Evolutionary conservation across 2,797 vertebrate genomes (phyloP), one percentile per base, ranked within the genome.

Genomic region (Atherinosoma microstoma): DNA sequence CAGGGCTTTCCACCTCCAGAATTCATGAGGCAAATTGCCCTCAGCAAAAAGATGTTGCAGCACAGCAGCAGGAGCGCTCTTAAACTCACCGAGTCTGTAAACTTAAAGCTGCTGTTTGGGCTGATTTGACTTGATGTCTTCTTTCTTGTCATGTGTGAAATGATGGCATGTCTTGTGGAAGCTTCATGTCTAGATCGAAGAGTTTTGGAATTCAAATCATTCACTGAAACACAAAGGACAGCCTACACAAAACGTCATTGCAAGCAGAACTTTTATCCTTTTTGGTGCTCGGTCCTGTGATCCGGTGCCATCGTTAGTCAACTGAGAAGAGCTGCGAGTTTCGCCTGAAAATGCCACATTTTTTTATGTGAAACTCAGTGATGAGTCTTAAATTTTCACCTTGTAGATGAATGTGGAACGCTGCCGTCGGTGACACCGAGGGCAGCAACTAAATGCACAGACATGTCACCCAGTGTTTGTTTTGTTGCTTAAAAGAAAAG

Each of bases 21-120:
- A 94, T 94, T 91, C 42, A 90, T 93, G 87, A 92, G 78, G 47
- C 79, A 90, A 91, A 91, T 80, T 8, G 87, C 93, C 92, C 84
- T 70, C 64, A 91, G 93, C 91, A 67, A 90, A 80, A 89, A 85
- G 78, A 84, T 80, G 92, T 91, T 82, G 87, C 84, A 66, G 80
- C 83, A 80, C 73, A 70, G n/a, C 80, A 84, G 75, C 70, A 74
- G 75, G 32, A 40, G 77, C 51, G 58, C 32, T 69, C 72, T 73
- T 57, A 82, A 74, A 76, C 70, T 75, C 67, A 70, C 58, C 65
- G 62, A 29, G 65, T 56, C 64, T 80, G 57, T 60, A 22, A 64
- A 54, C 65, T 69, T 58, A 34, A 40, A 80, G 63, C 65, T 82
- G 60, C 13, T 59, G 75, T 53, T 18, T 38, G 13, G 42, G 24